Percentiles rank a stretch among this genome's conserved stretches.
These are phyloP conservation scores for Nesometra sesokonis DNA, from an alignment of 35 echinoderm and acorn worm species.

Conservation along the genomic window DNA sequence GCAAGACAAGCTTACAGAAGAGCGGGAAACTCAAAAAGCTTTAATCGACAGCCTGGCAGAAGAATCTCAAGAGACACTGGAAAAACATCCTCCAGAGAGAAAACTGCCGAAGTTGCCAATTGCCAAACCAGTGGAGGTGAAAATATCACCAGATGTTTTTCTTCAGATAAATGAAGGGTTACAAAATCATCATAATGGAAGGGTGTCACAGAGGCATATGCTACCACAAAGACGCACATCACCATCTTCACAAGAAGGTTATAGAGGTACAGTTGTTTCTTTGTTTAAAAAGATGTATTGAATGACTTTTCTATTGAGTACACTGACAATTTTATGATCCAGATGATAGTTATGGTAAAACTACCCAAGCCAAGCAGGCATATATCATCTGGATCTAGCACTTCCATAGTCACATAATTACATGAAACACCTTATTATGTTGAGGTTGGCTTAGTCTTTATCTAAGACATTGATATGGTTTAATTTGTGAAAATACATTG, in stretches of 20 bases:
- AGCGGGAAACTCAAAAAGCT: neutral
- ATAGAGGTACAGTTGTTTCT: no score
- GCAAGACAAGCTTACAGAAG: neutral
- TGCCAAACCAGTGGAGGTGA: neutral
- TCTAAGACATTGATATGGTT: no score
- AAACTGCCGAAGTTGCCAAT: neutral
- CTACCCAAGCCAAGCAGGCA: no score
- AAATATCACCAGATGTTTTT: neutral
- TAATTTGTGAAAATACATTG: no score
- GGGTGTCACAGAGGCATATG: neutral
- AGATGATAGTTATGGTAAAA: no score
- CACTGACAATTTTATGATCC: no score
- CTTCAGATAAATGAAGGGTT: neutral
- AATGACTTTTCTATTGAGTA: no score
- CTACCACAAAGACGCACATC: neutral
- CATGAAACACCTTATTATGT: no score
- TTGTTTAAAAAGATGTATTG: no score
- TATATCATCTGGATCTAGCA: no score
- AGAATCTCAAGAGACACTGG: neutral
- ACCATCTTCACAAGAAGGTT: neutral
- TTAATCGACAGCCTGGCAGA: neutral
- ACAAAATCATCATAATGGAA: neutral
- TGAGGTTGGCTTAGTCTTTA: no score
- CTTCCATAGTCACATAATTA: no score
- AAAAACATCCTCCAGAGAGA: neutral